Evolutionary conservation across 1,140 invertebrate genomes (phyloP).

Genomic region (Lordiphosa stackelbergi): DNA sequence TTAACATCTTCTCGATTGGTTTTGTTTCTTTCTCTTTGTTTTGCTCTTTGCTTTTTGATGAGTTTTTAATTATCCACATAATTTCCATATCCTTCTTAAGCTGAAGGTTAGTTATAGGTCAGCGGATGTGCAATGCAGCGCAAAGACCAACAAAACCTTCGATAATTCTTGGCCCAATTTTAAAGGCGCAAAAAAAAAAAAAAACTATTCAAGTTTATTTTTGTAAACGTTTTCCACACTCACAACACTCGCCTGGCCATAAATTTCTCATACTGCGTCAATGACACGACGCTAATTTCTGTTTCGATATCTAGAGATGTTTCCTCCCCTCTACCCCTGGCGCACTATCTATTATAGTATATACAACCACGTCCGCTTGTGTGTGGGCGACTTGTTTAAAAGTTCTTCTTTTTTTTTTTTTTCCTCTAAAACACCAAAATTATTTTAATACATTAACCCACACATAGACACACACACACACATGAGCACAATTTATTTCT

Average conservation of each 20-base stretch:
- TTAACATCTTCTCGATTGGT: conserved; percentile 34
- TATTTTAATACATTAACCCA: conserved; percentile 62
- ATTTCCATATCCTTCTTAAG: neutral
- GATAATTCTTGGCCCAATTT: conserved; percentile 61
- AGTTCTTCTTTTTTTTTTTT: conserved; percentile 17
- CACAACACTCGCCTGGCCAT: conserved; percentile 35
- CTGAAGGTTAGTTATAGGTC: conserved; percentile 64
- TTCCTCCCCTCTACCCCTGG: neutral
- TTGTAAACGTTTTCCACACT: conserved; percentile 61
- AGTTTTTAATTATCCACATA: conserved; percentile 43
- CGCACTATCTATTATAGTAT: conserved; percentile 34
- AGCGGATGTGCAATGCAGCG: conserved; percentile 38
- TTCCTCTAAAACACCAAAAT: conserved; percentile 40
- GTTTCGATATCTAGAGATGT: conserved; percentile 25
- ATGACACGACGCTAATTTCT: conserved; percentile 66
- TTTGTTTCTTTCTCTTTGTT: conserved; percentile 3
- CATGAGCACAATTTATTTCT: conserved; percentile 30
- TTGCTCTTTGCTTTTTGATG: conserved; percentile 25
- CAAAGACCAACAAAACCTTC: conserved; percentile 30
- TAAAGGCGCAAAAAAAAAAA: neutral
- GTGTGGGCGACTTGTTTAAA: conserved; percentile 52
- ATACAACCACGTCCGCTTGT: conserved; percentile 51
- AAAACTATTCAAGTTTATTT: conserved; percentile 66
- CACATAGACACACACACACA: conserved; percentile 29
- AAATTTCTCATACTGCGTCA: conserved; percentile 66